Evolutionary conservation across 2,113 vertebrate genomes (phyloP), one percentile per base, ranked within the genome.

Genomic region (Siphamia tubifer): DNA sequence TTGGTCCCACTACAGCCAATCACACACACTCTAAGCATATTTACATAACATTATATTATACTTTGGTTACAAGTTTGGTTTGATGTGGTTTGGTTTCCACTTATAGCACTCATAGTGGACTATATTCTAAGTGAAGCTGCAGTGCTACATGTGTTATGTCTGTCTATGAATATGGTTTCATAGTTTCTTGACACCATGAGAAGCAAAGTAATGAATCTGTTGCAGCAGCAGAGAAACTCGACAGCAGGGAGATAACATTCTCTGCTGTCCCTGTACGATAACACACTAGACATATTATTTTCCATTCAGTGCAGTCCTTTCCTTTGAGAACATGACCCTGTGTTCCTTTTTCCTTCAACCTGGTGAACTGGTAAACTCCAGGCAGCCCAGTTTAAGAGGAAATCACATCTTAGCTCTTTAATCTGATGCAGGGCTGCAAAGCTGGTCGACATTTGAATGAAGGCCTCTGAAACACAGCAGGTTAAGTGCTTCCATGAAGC

Each of bases 401-500:
- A 87, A 87, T 89, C 80, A 79, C 81, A 79, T 83, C 71, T 89
- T 85, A 74, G 63, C 66, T 54, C 79, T 81, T 70, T 88, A 87
- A 87, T 87, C 64, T 72, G 75, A 85, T 79, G 72, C 79, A 83
- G 73, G 75, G 62, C 76, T 34, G 70, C 62, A 24, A 69, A 79
- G 79, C 84, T 84, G 89, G 72, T 83, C 56, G 66, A 81, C 85
- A 79, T 91, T 85, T 88, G 84, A 87, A 74, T 8, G 77, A 32
- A 62, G 53, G 80, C 79, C 81, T 76, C 67, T 65, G 83, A 84
- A 84, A 73, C 83, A 55, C 67, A 71, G 76, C 75, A 77, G 86
- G 85, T 91, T 88, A 92, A 90, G 84, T 90, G 86, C 74, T 87
- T 87, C 86, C 89, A 88, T 90, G 74, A 87, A 85, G 76, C 75